Evolutionary conservation across 1,140 invertebrate species (phyloP).

Genomic region (Drosophila mojavensis): DNA sequence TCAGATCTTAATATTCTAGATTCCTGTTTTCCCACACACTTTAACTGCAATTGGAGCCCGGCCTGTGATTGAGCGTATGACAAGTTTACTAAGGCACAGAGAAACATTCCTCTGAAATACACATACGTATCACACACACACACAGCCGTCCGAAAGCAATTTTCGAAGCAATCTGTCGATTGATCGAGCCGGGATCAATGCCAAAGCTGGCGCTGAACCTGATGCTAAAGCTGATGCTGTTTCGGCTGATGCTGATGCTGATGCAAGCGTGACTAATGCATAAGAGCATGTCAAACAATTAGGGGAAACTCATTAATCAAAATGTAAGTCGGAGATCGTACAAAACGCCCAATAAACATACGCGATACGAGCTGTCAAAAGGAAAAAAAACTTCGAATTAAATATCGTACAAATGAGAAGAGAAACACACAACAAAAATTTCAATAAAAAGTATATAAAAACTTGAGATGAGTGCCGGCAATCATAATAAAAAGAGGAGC

Average conservation of each 20-base stretch:
- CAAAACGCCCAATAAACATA: constrained; percentile 44
- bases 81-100: constrained; percentile 4
- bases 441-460: neutral
- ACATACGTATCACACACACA: neutral
- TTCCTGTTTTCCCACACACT: too few relatives aligned
- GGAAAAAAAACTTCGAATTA: too few relatives aligned
- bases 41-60: neutral
- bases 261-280: constrained; percentile 43
- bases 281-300: constrained; percentile 51
- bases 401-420: neutral
- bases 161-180: constrained; percentile 5
- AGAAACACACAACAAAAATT: neutral
- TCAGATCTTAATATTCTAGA: too few relatives aligned
- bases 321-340: constrained; percentile 28
- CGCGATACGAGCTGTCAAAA: constrained; percentile 28
- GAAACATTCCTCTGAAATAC: neutral
- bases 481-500: neutral
- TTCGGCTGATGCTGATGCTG: constrained; percentile 2
- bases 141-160: neutral
- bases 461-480: neutral
- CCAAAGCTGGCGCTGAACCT: neutral
- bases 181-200: constrained; percentile 20
- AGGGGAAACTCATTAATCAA: constrained; percentile 47
- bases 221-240: neutral
- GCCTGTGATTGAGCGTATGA: constrained; percentile 10